A percentile compares a stretch with the other conserved stretches of the same genome.
Conservation (phyloP, 2,888 invertebrate species). For the Drosophila paramelanica region DNA sequence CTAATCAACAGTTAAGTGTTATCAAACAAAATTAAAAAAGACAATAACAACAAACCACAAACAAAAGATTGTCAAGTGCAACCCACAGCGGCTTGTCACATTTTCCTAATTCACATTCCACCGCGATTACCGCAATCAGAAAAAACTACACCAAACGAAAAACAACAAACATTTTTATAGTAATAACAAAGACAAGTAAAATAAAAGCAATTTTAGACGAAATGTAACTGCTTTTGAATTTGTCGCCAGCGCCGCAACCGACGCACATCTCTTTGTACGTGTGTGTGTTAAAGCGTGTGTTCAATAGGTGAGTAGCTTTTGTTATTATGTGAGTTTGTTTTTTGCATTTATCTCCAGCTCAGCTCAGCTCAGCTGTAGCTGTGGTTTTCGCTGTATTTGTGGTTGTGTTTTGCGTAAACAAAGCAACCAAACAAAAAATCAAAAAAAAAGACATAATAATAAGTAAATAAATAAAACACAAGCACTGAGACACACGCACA, state of each 20-base stretch:
- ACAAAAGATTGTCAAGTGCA: conserved; percentile 54
- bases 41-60: conserved; percentile 24
- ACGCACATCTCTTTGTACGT: conserved; percentile 12
- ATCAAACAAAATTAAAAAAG: conserved; percentile 25
- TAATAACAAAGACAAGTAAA: conserved; percentile 21
- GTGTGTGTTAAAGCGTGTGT: conserved; percentile 20
- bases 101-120: conserved; percentile 43
- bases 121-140: conserved; percentile 30
- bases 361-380: conserved; percentile 39
- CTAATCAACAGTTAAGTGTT: conserved; percentile 46
- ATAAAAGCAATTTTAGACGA: conserved; percentile 27
- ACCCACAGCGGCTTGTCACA: conserved; percentile 55
- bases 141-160: conserved; percentile 13
- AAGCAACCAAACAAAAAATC: conserved; percentile 35
- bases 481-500: conserved; percentile 21
- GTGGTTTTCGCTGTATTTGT: conserved; percentile 35
- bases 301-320: conserved; percentile 59
- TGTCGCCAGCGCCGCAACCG: conserved; percentile 18
- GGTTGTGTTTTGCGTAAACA: conserved; percentile 55
- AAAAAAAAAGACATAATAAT: conserved; percentile 16
- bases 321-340: conserved; percentile 34
- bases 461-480: conserved; percentile 27
- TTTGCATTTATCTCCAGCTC: conserved; percentile 54
- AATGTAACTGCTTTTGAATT: conserved; percentile 64
- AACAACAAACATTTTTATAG: conserved; percentile 36